Base-by-base conservation (phyloP, 2,888 invertebrate genomes). In the Spodoptera littoralis region DNA sequence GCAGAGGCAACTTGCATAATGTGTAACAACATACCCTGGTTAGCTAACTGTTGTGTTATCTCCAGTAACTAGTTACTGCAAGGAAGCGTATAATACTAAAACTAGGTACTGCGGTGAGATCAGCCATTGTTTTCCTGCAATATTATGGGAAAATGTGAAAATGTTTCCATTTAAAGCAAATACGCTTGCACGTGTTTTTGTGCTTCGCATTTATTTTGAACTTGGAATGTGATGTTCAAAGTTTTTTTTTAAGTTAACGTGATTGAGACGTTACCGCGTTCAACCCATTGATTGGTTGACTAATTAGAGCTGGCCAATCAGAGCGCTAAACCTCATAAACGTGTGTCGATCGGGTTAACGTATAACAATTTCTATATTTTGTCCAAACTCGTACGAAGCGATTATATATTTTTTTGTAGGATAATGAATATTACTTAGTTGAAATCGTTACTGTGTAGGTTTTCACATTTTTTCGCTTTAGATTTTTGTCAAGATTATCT, bases 91-190 rank as follows among this genome's bases (percentile, higher is more conserved):
- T 74, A 74, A 68, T 41, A 54, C 60, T 59, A 59, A 56, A 51
- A 63, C 60, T 36, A n/a, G n/a, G n/a, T n/a, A 41, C 24, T 8
- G 45, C 11, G 47, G 13, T 74, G 78, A 60, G 44, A 69, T 65
- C 70, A 61, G 8, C 65, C 18, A 77, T 77, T 74, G 73, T 73
- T 58, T 50, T 48, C 43, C 22, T 22, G 46, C 59, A 42, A 52
- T 73, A 53, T 62, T 77, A 73, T 73, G 69, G 58, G 73, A 64
- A 73, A 67, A 54, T 48, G 52, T 11, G 73, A 64, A 73, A 67
- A 54, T 48, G 52, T 11, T 58, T 13, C 42, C 43, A 50, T 45
- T 55, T 52, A 44, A 44, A 65, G 30, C 22, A 24, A 24, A 6
- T 47, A 53, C 49, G 46, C n/a, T 18, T 56, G 22, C 47, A 47